These are phyloP conservation scores for Drosophila lacteicornis DNA, from an alignment of 1,140 invertebrate species.

Conservation along the genomic window DNA sequence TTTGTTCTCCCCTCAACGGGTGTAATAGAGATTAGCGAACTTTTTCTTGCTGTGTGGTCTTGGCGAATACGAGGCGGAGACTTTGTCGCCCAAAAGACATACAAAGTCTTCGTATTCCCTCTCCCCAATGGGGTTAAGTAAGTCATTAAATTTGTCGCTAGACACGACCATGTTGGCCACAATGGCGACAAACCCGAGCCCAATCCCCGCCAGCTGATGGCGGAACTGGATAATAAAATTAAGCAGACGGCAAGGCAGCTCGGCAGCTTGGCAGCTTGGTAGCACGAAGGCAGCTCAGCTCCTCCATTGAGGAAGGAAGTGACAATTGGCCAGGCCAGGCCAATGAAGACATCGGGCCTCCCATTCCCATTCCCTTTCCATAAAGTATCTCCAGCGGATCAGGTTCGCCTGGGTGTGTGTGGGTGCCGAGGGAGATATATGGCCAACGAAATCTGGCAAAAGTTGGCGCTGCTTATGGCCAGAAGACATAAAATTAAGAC, in stretches of 20 bases:
- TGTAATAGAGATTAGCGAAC: too few relatives aligned
- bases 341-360: conserved; percentile 49
- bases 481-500: conserved; percentile 76
- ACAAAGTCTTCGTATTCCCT: conserved; percentile 45
- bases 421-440: conserved; percentile 37
- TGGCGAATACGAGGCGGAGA: conserved; percentile 64
- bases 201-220: conserved; percentile 66
- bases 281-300: conserved; percentile 32
- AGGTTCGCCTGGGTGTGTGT: conserved; percentile 18
- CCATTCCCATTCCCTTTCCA: background rate
- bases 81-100: conserved; percentile 55
- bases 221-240: conserved; percentile 77
- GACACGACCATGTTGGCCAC: conserved; percentile 79
- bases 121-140: conserved; percentile 75
- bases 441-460: conserved; percentile 32
- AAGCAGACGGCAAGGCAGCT: conserved; percentile 47
- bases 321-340: conserved; percentile 54
- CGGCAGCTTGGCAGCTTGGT: conserved; percentile 21
- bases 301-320: conserved; percentile 68
- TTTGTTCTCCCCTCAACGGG: background rate
- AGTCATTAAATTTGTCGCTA: conserved; percentile 84
- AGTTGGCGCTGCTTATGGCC: conserved; percentile 60
- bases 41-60: conserved; percentile 17
- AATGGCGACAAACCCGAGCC: conserved; percentile 59
- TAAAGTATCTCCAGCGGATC: conserved; percentile 2